Percentiles rank a stretch among this genome's conserved stretches.
Conservation (phyloP, 2,113 vertebrate species). For the Macquaria australasica region DNA sequence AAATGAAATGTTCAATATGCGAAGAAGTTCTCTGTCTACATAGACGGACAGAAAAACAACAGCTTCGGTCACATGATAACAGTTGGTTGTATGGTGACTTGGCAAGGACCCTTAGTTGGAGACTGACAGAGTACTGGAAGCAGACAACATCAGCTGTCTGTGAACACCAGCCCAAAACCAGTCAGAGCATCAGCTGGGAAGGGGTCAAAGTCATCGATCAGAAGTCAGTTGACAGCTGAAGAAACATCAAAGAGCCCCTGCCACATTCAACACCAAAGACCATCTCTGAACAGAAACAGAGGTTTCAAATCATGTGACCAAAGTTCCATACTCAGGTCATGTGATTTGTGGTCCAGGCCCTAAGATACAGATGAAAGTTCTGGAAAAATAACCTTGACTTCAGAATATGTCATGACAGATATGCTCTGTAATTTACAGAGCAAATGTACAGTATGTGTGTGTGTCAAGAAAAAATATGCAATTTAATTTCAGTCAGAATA, state of each 20-base stretch:
- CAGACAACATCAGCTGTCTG: not conserved
- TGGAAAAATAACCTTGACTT: not conserved
- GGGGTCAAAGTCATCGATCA: not conserved
- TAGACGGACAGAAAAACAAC: constrained; percentile 23
- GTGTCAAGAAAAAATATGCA: too few species aligned
- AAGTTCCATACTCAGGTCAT: not conserved
- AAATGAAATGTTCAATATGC: constrained; percentile 35
- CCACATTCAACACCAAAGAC: not conserved
- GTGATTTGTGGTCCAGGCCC: not conserved
- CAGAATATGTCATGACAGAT: not conserved
- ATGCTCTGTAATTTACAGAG: not conserved
- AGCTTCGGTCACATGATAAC: constrained; percentile 36
- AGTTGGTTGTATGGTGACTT: constrained; percentile 36
- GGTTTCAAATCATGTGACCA: not conserved
- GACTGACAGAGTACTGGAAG: not conserved
- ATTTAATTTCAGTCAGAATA: not conserved
- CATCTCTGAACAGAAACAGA: not conserved
- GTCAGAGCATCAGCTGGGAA: not conserved
- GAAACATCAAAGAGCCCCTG: too few species aligned
- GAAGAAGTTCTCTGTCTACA: constrained; percentile 10
- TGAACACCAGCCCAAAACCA: not conserved
- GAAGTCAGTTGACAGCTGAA: not conserved
- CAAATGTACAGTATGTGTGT: not conserved
- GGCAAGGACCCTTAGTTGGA: not conserved
- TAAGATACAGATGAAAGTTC: not conserved